These are phyloP conservation scores for Luperina testacea DNA, from an alignment of 2,888 invertebrate genomes.

Conservation along the genomic window DNA sequence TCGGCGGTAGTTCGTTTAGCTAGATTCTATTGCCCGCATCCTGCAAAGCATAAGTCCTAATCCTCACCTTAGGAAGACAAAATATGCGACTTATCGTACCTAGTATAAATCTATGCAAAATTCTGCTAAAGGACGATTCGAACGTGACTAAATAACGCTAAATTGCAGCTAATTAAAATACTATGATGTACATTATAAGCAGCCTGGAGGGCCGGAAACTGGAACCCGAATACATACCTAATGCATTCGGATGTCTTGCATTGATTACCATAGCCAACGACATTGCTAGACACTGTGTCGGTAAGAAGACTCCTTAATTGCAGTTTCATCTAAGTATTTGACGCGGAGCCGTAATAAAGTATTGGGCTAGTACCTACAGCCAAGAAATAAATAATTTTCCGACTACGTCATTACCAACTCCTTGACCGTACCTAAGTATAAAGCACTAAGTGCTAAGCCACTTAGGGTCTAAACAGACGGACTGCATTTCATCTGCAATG, in stretches of 20 bases:
- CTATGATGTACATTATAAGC: constrained; percentile 41
- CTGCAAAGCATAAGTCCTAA: neutral
- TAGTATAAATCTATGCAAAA: neutral
- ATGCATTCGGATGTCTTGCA: constrained; percentile 50
- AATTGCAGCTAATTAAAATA: constrained; percentile 38
- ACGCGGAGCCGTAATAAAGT: neutral
- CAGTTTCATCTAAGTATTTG: constrained; percentile 6
- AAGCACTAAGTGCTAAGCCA: neutral
- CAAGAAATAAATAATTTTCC: neutral
- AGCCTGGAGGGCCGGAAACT: constrained; percentile 47
- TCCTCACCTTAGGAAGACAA: neutral
- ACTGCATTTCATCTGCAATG: no score
- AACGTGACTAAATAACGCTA: constrained; percentile 31
- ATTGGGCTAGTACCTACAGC: neutral
- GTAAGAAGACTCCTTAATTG: constrained; percentile 6
- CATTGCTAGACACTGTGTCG: constrained; percentile 28
- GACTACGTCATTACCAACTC: neutral
- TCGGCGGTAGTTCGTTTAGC: constrained; percentile 6
- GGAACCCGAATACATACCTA: constrained; percentile 60
- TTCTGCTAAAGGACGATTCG: neutral
- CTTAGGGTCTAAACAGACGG: no score
- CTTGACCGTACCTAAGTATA: neutral
- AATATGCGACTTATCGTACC: neutral
- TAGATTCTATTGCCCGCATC: neutral
- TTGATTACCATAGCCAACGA: constrained; percentile 51